Evolutionary conservation across 2,797 vertebrate genomes (phyloP), one percentile per base, ranked within the genome.

Genomic region (Pelodytes ibericus): DNA sequence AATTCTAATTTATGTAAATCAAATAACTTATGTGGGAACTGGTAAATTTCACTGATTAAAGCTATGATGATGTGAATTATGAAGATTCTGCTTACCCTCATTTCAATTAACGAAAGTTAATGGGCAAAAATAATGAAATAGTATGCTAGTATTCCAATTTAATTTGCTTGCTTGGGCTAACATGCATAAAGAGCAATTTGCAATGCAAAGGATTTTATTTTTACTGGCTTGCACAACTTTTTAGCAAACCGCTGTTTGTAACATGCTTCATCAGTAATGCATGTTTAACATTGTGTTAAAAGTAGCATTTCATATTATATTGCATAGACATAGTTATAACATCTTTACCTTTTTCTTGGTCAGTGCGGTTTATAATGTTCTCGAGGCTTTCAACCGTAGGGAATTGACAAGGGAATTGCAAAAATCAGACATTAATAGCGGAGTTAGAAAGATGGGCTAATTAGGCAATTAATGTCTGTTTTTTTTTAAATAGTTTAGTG

Each of bases 71-170:
- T 61, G 67, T 75, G 68, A 77, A 79, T 88, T 82, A 80, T 84
- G 77, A 73, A 72, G 61, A 70, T 79, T 72, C 51, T 68, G 51
- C 58, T 80, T 81, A 67, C 39, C 83, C 81, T n/a, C 59, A 77
- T 81, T 65, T 72, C 83, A 83, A 80, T 83, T 84, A 84, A 71
- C 58, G 41, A 80, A 59, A 81, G 72, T 81, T 80, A 81, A 84
- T 85, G 77, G 81, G 51, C 58, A 78, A 71, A 81, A 85, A 81
- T 79, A 81, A 84, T 83, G 82, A 63, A 84, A 76, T 77, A 82
- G 44, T 65, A 53, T 56, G 20, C 56, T 73, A 30, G 60, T 70
- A 62, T 74, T 81, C 80, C 77, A 82, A 66, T 80, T 85, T 73
- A 72, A 81, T 59, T 41, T 78, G 74, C 62, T 76, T 68, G 83